These are phyloP conservation scores for Gymnocephalus cernua DNA, from an alignment of 2,113 vertebrate species.

Conservation along the genomic window DNA sequence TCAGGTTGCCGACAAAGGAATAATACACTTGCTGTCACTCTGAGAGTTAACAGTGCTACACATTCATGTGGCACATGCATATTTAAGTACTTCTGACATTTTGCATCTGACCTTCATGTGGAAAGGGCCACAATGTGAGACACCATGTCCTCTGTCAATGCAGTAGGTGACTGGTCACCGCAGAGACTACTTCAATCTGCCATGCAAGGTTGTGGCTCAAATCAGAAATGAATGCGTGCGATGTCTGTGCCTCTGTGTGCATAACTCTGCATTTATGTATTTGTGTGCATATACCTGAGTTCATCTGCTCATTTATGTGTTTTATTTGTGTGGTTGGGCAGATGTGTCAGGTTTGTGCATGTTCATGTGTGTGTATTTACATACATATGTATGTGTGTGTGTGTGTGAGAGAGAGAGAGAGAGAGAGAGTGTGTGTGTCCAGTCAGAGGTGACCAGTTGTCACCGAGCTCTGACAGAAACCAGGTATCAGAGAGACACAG, in stretches of 20 bases:
- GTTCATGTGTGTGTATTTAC: constrained; percentile 14
- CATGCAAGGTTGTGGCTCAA: constrained; percentile 8
- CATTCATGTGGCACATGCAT: constrained; percentile 43
- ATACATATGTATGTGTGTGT: background rate
- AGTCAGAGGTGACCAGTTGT: constrained; percentile 72
- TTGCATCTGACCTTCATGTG: constrained; percentile 41
- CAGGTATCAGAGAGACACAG: constrained; percentile 70
- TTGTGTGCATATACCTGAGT: background rate
- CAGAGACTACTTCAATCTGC: constrained; percentile 30
- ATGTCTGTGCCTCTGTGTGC: background rate
- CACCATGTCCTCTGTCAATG: constrained; percentile 40
- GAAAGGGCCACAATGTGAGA: constrained; percentile 46
- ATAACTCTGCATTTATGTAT: constrained; percentile 32
- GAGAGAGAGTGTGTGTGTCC: background rate
- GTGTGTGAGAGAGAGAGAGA: background rate
- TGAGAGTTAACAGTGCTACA: constrained; percentile 26
- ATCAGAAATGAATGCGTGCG: constrained; percentile 22
- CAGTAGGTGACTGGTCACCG: constrained; percentile 20
- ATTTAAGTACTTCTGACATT: constrained; percentile 42
- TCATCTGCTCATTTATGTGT: constrained; percentile 33
- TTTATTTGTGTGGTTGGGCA: constrained; percentile 5
- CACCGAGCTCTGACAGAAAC: constrained; percentile 68
- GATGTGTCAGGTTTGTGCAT: constrained; percentile 17
- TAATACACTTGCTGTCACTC: constrained; percentile 25
- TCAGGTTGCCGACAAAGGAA: constrained; percentile 20